phyloP scores from a whole-genome alignment of 1,140 invertebrate species.

The Drosophila pandora region DNA sequence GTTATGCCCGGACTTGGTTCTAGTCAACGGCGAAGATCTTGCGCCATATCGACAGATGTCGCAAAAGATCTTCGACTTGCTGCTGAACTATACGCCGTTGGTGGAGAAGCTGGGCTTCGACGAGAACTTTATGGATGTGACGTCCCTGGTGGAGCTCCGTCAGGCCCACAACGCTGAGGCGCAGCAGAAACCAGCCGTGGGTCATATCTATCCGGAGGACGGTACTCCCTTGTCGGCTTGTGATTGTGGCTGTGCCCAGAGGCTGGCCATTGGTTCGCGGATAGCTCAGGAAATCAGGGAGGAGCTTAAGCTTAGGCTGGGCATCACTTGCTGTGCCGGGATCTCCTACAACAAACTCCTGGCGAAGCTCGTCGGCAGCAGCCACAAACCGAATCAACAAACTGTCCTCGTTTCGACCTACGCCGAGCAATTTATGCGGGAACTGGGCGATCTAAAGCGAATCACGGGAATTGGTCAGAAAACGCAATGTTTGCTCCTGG shows the following conservation, averaged over 20 bases:
- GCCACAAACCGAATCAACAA: slow-evolving; percentile 92
- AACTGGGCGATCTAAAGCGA: slow-evolving; percentile 85
- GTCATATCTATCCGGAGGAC: slow-evolving; percentile 86
- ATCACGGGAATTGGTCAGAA: slow-evolving; percentile 90
- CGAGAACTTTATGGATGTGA: slow-evolving; percentile 91
- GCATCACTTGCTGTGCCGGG: slow-evolving; percentile 91
- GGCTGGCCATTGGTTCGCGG: slow-evolving; percentile 87
- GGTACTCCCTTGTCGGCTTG: slow-evolving; percentile 85
- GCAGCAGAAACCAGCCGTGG: slow-evolving; percentile 82
- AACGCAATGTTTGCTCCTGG: slow-evolving; percentile 86
- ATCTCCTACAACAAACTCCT: slow-evolving; percentile 93
- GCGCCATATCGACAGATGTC: slow-evolving; percentile 89
- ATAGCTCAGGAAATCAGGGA: slow-evolving; percentile 89
- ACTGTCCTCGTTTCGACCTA: slow-evolving; percentile 90
- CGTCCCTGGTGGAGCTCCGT: slow-evolving; percentile 86
- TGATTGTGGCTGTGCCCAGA: slow-evolving; percentile 88
- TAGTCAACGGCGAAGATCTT: slow-evolving; percentile 91
- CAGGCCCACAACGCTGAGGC: slow-evolving; percentile 65
- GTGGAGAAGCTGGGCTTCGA: slow-evolving; percentile 92
- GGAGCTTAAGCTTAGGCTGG: slow-evolving; percentile 87
- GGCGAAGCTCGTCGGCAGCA: slow-evolving; percentile 90
- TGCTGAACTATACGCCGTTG: slow-evolving; percentile 88
- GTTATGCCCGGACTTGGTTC: slow-evolving; percentile 88
- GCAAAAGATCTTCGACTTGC: slow-evolving; percentile 87
- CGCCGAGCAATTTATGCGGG: slow-evolving; percentile 87